Percentiles rank a stretch among this genome's conserved stretches.
These are phyloP conservation scores for Aphelocoma coerulescens DNA, from an alignment of 2,113 vertebrate genomes.

Conservation along the genomic window DNA sequence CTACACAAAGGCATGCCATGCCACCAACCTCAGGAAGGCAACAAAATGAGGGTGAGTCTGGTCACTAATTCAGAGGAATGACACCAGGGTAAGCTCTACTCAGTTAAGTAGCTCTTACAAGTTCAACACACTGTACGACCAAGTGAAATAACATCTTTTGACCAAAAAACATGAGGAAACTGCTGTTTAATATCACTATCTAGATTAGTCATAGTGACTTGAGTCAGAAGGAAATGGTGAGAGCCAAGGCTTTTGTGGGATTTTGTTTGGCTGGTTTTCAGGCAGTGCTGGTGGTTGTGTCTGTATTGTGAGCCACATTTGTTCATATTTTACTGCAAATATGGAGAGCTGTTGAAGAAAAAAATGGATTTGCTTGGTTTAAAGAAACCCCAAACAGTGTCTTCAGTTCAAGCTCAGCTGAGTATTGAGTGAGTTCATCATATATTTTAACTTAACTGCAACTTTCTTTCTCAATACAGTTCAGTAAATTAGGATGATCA, in stretches of 20 bases:
- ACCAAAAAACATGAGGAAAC: neutral
- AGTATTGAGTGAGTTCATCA: neutral
- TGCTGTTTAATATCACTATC: neutral
- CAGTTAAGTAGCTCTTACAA: neutral
- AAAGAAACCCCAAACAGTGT: rapidly evolving
- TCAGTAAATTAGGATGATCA: neutral
- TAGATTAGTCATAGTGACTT: neutral
- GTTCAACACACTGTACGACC: neutral
- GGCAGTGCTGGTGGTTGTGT: too few species aligned
- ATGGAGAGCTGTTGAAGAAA: neutral
- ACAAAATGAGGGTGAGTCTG: neutral
- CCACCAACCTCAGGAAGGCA: rapidly evolving
- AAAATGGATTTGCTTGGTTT: neutral
- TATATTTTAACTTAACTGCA: neutral
- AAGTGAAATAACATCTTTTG: neutral
- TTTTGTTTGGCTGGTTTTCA: neutral
- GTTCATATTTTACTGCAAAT: neutral
- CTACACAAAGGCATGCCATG: neutral
- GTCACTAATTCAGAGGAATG: neutral
- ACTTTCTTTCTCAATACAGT: neutral
- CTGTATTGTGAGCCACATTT: neutral
- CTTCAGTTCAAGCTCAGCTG: neutral
- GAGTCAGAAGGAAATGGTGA: neutral
- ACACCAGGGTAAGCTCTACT: neutral
- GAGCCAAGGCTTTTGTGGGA: neutral